These are phyloP conservation scores for Gallirallus australis DNA, from an alignment of 2,797 vertebrate genomes.

Conservation along the genomic window DNA sequence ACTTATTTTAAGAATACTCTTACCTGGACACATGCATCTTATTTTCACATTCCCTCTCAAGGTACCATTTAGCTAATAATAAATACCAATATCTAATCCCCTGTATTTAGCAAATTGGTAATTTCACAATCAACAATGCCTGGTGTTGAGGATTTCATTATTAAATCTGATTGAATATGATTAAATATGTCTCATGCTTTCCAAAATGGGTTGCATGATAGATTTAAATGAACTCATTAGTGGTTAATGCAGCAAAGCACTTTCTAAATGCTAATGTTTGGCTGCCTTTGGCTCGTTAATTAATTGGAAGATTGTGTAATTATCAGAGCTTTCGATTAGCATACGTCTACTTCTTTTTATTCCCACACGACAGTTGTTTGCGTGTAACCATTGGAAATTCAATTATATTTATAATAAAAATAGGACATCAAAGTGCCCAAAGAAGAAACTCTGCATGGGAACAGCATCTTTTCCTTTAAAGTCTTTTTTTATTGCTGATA, in stretches of 20 bases:
- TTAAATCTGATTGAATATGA: constrained; percentile 82
- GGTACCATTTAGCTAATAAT: constrained; percentile 33
- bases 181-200: constrained; percentile 79
- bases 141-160: constrained; percentile 77
- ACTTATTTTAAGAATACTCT: background rate
- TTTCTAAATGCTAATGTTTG: constrained; percentile 85
- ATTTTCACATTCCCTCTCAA: background rate
- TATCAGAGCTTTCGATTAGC: constrained; percentile 79
- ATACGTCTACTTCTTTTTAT: constrained; percentile 75
- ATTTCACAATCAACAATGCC: constrained; percentile 81
- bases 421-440: constrained; percentile 56
- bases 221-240: constrained; percentile 85
- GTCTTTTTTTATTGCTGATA: constrained; percentile 8
- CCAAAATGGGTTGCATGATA: constrained; percentile 70
- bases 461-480: constrained; percentile 11
- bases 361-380: constrained; percentile 72
- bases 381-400: constrained; percentile 69
- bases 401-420: constrained; percentile 73
- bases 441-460: background rate
- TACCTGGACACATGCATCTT: background rate
- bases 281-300: constrained; percentile 84
- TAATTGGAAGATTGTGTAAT: constrained; percentile 84
- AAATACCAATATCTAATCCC: background rate
- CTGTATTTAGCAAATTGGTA: constrained; percentile 73
- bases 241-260: constrained; percentile 78